Percentiles rank a stretch among this genome's conserved stretches.
phyloP scores from a whole-genome alignment of 2,888 invertebrate genomes.

The Lagria hirta region DNA sequence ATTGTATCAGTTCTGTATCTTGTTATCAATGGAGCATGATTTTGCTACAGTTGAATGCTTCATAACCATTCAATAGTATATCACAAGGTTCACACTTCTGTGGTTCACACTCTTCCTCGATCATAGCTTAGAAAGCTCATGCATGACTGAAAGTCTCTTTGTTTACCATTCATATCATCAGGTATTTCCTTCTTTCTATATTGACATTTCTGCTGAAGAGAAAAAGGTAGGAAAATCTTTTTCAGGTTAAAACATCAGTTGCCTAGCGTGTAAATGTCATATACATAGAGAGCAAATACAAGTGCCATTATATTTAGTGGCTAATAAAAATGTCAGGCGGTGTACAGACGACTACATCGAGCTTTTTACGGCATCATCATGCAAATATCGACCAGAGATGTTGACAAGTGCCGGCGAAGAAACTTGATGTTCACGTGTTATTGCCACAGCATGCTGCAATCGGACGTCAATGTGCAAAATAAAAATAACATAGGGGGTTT shows the following conservation, averaged over 20 bases:
- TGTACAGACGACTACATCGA: constrained; percentile 32
- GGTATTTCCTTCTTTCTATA: no score
- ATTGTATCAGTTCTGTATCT: no score
- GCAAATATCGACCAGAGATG: constrained; percentile 38
- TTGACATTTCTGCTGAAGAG: background rate
- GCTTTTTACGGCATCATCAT: constrained; percentile 38
- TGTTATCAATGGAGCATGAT: no score
- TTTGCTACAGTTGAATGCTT: no score
- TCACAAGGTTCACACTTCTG: no score
- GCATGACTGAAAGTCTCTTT: no score
- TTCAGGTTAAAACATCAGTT: constrained; percentile 7
- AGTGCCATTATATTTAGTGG: constrained; percentile 36
- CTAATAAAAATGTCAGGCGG: constrained; percentile 38
- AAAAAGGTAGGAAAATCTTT: background rate
- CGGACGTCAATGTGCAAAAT: constrained; percentile 41
- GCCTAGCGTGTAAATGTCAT: constrained; percentile 36
- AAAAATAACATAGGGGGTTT: constrained; percentile 45
- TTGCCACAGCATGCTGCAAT: constrained; percentile 34
- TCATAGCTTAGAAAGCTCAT: no score
- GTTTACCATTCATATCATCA: no score
- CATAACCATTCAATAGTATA: no score
- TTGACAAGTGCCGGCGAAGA: constrained; percentile 39
- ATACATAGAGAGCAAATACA: constrained; percentile 33
- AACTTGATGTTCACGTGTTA: constrained; percentile 36
- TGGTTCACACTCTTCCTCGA: no score